phyloP scores from a whole-genome alignment of 2,113 vertebrate species.

The Castor canadensis region DNA sequence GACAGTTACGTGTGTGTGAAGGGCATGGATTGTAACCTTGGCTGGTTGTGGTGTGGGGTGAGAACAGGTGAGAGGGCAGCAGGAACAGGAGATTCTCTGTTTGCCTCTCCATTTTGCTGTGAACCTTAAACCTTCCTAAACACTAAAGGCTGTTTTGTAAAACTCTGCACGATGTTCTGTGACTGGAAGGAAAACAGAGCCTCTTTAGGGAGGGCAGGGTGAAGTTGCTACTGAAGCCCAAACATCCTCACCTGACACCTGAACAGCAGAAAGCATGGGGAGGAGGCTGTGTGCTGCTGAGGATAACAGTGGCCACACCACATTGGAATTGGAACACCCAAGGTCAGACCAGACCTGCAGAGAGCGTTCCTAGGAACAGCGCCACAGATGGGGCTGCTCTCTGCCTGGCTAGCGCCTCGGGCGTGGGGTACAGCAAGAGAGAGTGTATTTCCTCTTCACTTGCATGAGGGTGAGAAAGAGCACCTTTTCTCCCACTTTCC shows the following conservation, averaged over 20 bases:
- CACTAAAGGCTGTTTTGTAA: not conserved
- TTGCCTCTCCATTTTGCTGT: not conserved
- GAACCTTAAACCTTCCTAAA: not conserved
- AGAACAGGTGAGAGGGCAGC: fast-evolving
- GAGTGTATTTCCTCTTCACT: not conserved
- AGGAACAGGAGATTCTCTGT: fast-evolving
- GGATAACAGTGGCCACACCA: not conserved
- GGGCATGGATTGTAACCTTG: not conserved
- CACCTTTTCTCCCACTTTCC: too few relatives aligned
- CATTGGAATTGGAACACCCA: not conserved
- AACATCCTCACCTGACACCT: too few relatives aligned
- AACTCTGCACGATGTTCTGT: not conserved
- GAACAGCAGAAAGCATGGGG: fast-evolving
- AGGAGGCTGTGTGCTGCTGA: fast-evolving
- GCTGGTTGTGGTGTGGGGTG: not conserved
- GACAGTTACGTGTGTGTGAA: fast-evolving
- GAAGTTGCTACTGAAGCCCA: not conserved
- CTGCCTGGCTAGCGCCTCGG: not conserved
- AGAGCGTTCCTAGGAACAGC: not conserved
- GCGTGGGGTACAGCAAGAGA: not conserved
- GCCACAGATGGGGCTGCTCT: too few relatives aligned
- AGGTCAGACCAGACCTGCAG: not conserved
- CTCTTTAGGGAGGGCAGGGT: fast-evolving
- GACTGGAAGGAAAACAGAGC: not conserved
- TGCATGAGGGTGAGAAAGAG: too few relatives aligned